These are phyloP conservation scores for Merluccius polli DNA, from an alignment of 2,797 vertebrate species.

Conservation along the genomic window DNA sequence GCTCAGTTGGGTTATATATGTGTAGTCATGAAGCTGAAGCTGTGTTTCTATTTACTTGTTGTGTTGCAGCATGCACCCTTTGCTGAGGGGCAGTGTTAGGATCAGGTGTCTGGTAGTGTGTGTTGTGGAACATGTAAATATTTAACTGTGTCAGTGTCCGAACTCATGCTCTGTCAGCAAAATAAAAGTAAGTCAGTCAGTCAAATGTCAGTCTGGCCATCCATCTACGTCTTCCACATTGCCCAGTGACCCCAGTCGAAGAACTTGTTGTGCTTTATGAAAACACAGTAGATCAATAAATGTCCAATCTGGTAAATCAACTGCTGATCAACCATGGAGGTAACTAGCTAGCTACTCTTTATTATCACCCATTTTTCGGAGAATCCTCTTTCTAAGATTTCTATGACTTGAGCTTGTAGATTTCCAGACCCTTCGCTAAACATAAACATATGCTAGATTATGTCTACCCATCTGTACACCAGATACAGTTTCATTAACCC, in stretches of 20 bases:
- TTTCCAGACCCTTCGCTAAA: background rate
- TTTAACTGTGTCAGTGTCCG: slow-evolving; percentile 31
- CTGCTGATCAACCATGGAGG: background rate
- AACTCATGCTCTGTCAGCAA: slow-evolving; percentile 19
- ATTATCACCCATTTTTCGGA: background rate
- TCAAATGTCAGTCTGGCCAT: background rate
- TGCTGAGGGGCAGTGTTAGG: slow-evolving; percentile 10
- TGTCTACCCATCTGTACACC: background rate
- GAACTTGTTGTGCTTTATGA: background rate
- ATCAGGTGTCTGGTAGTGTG: background rate
- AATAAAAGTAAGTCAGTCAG: background rate
- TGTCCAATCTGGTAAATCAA: background rate
- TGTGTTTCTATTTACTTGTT: background rate
- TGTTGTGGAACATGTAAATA: slow-evolving; percentile 36
- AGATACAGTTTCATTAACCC: slow-evolving; percentile 1
- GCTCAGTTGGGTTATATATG: background rate
- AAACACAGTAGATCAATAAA: background rate
- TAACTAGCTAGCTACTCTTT: background rate
- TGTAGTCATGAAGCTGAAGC: slow-evolving; percentile 11
- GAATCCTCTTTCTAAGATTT: background rate
- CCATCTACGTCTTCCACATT: background rate
- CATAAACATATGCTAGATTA: background rate
- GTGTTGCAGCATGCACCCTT: background rate
- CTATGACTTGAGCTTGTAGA: background rate
- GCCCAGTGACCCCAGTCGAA: background rate